These are phyloP conservation scores for Vidua macroura DNA, from an alignment of 2,113 vertebrate genomes.

Conservation along the genomic window DNA sequence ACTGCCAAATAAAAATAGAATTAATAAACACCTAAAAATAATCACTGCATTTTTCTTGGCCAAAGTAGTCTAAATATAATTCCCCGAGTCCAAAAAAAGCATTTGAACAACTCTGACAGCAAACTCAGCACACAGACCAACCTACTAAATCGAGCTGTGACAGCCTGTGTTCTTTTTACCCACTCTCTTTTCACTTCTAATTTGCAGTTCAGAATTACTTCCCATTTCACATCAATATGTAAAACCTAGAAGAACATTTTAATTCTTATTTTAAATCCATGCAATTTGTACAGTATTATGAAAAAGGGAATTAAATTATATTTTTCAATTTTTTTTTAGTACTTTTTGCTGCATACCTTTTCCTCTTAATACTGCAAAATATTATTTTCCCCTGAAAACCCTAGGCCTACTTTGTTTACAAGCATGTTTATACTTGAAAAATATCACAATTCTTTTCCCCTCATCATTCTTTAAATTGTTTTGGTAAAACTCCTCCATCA, in stretches of 20 bases:
- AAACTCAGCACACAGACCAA: slow-evolving; percentile 36
- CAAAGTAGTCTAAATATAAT: slow-evolving; percentile 31
- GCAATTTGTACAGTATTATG: not conserved
- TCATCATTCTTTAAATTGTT: not conserved
- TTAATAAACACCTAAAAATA: slow-evolving; percentile 30
- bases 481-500: not conserved
- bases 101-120: slow-evolving; percentile 45
- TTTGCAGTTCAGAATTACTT: not conserved
- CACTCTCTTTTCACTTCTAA: not conserved
- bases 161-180: not conserved
- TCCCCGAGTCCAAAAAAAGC: not conserved
- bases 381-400: not conserved
- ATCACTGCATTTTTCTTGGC: not conserved
- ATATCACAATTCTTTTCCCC: not conserved
- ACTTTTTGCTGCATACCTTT: not conserved
- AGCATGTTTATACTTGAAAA: not conserved
- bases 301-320: not conserved
- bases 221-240: not conserved
- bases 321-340: not conserved
- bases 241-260: not conserved
- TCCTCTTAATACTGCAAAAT: not conserved
- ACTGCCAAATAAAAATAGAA: slow-evolving; percentile 71
- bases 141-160: slow-evolving; percentile 54
- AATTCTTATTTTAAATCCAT: not conserved
- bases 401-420: not conserved